Evolutionary conservation across 37 sponge, comb jelly and placozoan species (phyloP), one percentile per base, ranked within the genome.

Genomic region (Agelas oroides): DNA sequence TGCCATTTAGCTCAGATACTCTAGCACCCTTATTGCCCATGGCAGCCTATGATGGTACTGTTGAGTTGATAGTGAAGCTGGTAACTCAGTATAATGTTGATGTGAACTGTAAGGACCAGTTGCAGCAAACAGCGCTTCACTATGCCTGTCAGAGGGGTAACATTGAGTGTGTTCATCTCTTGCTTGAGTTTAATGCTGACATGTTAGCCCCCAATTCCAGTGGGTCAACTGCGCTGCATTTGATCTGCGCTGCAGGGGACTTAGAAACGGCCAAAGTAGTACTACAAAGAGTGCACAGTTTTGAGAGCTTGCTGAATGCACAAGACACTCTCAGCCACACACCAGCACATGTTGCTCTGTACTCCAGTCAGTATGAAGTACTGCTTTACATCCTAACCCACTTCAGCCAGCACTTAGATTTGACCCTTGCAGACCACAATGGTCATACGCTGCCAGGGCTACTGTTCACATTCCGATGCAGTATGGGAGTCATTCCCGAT

Each of bases 61-160:
- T 28, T 5, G 36, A n/a, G 0, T 27, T 77, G 23, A 28, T 88
- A 30, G 60, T 46, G 27, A 65, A 28, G 30, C 52, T 82, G 14
- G 32, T 65, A 11, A 5, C 67, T 37, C 25, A 46, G 32, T 70
- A 71, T 30, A 69, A 61, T 31, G 65, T 61, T 8, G 54, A 79
- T 12, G 73, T 79, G 33, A 73, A 86, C 60, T 32, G 20, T 38
- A 75, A 73, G 21, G 91, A 91, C 71, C 37, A 70, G 38, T 34
- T 91, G 52, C 68, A 78, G 11, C 33, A 55, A n/a, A 76, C 79
- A n/a, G 64, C 87, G 15, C 70, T 91, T 17, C 91, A 91, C 64
- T 86, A 86, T 86, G 82, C 87, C 1, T 58, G 60, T 28, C 70
- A 39, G 33, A 60, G 56, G 1, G 73, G 77, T 30, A 15, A 30